Evolutionary conservation across 1,140 invertebrate genomes (phyloP).

Genomic region (Leptopilina boulardi): DNA sequence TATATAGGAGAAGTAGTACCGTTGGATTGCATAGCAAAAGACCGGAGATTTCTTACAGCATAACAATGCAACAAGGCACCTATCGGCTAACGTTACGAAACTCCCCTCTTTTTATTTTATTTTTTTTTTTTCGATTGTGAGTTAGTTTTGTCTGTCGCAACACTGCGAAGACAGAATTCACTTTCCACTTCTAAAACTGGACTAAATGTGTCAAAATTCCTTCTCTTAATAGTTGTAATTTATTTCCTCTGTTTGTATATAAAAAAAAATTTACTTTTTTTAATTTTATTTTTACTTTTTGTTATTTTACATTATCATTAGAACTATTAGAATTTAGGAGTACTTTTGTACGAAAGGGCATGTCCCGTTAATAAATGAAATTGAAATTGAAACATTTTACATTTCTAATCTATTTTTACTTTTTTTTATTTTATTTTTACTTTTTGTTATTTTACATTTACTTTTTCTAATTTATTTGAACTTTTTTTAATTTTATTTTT

Average conservation of each 20-base stretch:
- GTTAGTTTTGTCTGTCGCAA: conserved; percentile 53
- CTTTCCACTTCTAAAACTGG: conserved; percentile 31
- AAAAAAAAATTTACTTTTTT: too few species aligned
- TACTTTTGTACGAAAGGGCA: too few species aligned
- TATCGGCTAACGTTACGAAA: conserved; percentile 44
- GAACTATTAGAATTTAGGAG: too few species aligned
- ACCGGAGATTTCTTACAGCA: conserved; percentile 52
- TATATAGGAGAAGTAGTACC: conserved; percentile 12
- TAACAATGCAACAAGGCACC: conserved; percentile 51
- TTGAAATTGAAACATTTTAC: too few species aligned
- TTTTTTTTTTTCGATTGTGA: not conserved
- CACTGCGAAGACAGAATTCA: conserved; percentile 36
- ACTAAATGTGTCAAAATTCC: conserved; percentile 13
- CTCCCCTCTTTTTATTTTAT: not conserved
- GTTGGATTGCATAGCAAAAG: conserved; percentile 47
- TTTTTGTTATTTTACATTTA: too few species aligned
- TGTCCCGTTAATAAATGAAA: too few species aligned
- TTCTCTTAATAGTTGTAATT: not conserved
- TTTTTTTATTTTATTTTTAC: too few species aligned
- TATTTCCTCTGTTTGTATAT: not conserved
- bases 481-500: too few species aligned
- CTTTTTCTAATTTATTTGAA: too few species aligned
- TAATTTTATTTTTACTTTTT: too few species aligned
- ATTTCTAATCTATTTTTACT: too few species aligned
- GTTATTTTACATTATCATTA: too few species aligned